Conservation (phyloP, 1,140 invertebrate species). For the Paraescarpia echinospica region DNA sequence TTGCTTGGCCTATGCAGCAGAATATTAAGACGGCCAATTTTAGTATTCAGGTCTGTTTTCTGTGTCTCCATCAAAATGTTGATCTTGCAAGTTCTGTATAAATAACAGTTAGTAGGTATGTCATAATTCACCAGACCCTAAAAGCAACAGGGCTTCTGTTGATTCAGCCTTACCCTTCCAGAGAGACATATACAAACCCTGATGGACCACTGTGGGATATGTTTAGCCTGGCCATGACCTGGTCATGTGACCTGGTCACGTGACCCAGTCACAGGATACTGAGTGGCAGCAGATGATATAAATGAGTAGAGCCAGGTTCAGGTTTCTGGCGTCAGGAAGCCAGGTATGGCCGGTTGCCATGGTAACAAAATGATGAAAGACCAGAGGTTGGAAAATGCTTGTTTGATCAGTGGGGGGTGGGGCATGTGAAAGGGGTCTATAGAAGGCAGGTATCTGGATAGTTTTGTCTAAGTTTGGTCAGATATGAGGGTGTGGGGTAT, state of each 20-base stretch:
- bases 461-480: not conserved
- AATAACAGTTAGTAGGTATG: not conserved
- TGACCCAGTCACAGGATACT: not conserved
- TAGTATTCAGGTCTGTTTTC: not conserved
- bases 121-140: not conserved
- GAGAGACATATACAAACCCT: not conserved
- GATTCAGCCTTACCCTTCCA: not conserved
- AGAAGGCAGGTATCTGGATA: not conserved
- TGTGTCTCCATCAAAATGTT: not conserved
- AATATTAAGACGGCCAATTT: not conserved
- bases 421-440: not conserved
- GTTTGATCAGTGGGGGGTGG: not conserved
- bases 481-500: no score
- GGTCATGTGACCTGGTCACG: not conserved
- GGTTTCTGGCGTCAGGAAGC: not conserved
- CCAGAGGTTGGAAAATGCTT: not conserved
- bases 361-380: not conserved
- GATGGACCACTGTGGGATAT: not conserved
- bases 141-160: not conserved
- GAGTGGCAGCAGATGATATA: not conserved
- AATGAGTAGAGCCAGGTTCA: not conserved
- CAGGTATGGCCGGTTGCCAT: not conserved
- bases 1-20: not conserved
- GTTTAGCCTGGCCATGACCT: not conserved
- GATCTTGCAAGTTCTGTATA: not conserved